Conservation (phyloP, 2,113 vertebrate species). For the Hippocampus guttulatus region DNA sequence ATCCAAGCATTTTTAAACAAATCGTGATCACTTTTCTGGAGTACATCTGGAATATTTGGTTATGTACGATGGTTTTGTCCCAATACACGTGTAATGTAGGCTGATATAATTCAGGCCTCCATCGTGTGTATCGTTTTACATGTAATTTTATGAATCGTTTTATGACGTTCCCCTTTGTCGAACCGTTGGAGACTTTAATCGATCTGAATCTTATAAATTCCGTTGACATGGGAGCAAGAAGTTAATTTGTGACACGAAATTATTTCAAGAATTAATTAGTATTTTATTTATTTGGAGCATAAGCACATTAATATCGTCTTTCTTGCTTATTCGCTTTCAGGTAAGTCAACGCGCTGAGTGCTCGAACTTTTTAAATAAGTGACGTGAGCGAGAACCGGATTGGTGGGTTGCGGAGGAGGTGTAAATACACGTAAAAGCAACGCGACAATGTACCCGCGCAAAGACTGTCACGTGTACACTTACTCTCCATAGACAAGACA, state of each 20-base stretch:
- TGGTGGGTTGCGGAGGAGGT: not conserved
- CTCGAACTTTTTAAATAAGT: not conserved
- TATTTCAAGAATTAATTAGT: too few species aligned
- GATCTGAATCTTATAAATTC: not conserved
- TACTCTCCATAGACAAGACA: constrained; percentile 44
- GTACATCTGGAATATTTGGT: not conserved
- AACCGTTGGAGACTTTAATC: too few species aligned
- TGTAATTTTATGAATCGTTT: not conserved
- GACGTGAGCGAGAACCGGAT: not conserved
- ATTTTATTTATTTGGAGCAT: too few species aligned
- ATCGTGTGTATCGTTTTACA: not conserved
- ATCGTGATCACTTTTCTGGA: not conserved
- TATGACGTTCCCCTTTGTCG: not conserved
- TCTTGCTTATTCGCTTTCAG: not conserved
- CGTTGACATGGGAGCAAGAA: not conserved
- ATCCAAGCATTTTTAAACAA: not conserved
- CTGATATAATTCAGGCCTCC: not conserved
- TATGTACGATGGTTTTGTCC: not conserved
- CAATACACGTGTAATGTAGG: not conserved
- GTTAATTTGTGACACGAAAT: not conserved
- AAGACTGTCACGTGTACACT: constrained; percentile 47
- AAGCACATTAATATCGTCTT: too few species aligned
- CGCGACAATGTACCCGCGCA: constrained; percentile 41
- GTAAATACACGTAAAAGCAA: constrained; percentile 21
- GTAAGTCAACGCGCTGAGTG: not conserved